Evolutionary conservation across 2,888 invertebrate genomes (phyloP), one percentile per base, ranked within the genome.

Genomic region (Daptonema setosum): DNA sequence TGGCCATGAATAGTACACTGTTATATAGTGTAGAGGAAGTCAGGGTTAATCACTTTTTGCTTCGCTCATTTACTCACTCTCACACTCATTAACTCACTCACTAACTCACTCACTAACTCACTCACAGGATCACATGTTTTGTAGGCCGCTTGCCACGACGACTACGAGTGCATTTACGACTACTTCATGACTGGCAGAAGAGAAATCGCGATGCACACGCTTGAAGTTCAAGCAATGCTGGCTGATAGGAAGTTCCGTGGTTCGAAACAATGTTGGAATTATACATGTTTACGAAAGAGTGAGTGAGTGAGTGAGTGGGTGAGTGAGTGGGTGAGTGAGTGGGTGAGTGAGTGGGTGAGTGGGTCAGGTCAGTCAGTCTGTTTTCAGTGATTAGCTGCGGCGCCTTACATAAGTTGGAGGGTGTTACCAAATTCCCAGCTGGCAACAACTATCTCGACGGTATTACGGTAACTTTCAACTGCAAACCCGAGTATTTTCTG

Each of bases 391-490:
- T 61, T 41, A 65, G 64, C 52, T 64, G 64, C 54, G 64, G 64
- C 1, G 63, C 64, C 8, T 58, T 64, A 45, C 55, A 61, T 29
- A 66, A 63, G 26, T 61, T 61, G 22, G 58, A 56, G 14, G 64
- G 64, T 22, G 65, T 62, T n/a, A 58, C 65, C 43, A 64, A 64
- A 57, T 61, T 57, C 47, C 64, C 64, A 24, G 61, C 64, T 20
- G 65, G 62, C 24, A 63, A 66, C 54, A 65, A 65, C 54, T 64
- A 64, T 51, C 53, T 64, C 52, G 65, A 64, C 56, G 64, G 64
- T 20, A 64, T 61, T n/a, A 61, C 60, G 8, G 64, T 64, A n/a
- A 64, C 63, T 14, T 64, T 64, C 55, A 60, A 63, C 11, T 64
- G 64, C 56, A 66, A 64, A 45, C 64, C 64, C 5, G 63, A 66